Conservation (phyloP, 1,140 invertebrate genomes). For the Drosophila repleta region DNA sequence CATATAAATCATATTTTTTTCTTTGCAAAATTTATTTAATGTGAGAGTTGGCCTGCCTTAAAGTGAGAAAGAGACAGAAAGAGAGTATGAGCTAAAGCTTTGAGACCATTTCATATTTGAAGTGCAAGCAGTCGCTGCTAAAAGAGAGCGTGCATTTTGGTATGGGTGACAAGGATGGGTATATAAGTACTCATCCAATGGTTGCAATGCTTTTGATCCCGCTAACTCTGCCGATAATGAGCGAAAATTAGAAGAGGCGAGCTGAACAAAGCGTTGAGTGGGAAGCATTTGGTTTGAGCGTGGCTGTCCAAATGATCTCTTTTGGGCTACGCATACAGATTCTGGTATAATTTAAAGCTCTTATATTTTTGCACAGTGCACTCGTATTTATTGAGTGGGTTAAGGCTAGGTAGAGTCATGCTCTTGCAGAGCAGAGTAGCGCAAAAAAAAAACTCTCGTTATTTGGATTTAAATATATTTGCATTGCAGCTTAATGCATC, state of each 20-base stretch:
- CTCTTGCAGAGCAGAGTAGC: no score
- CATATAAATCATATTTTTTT: neutral
- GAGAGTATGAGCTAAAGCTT: neutral
- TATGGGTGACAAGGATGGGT: neutral
- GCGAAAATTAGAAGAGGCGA: no score
- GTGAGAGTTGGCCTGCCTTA: neutral
- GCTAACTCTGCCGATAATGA: no score
- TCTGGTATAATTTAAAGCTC: no score
- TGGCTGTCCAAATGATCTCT: neutral
- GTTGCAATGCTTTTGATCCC: neutral
- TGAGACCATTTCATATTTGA: neutral
- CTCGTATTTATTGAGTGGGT: no score
- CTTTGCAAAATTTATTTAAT: neutral
- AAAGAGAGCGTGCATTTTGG: neutral
- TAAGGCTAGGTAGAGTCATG: no score
- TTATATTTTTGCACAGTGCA: no score
- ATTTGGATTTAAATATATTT: no score
- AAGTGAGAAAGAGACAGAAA: neutral
- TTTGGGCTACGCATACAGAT: no score
- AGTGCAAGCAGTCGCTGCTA: neutral
- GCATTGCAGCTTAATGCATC: no score
- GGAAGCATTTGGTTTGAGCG: neutral
- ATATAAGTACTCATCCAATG: neutral
- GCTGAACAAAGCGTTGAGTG: no score
- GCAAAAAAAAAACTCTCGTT: no score